These are phyloP conservation scores for Centropristis striata DNA, from an alignment of 2,113 vertebrate species.

Conservation along the genomic window DNA sequence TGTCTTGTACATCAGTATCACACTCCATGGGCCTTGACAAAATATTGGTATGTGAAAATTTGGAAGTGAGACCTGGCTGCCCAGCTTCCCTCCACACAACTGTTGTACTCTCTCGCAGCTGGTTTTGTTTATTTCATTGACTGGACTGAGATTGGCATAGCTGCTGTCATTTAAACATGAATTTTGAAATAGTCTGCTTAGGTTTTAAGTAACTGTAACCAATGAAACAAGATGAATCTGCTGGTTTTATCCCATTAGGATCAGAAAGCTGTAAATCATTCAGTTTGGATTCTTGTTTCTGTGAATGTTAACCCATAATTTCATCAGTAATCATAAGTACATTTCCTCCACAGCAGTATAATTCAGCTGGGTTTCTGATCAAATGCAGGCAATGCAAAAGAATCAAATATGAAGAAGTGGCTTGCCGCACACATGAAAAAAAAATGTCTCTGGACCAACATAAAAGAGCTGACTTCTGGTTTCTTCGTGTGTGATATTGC, in stretches of 20 bases:
- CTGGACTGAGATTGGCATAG: neutral
- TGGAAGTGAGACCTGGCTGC: too few relatives aligned
- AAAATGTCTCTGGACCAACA: slow-evolving; percentile 1
- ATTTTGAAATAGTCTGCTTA: slow-evolving; percentile 2
- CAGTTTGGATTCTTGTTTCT: neutral
- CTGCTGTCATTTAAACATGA: slow-evolving; percentile 2
- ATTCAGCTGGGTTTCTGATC: neutral
- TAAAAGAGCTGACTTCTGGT: slow-evolving; percentile 2
- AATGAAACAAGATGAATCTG: neutral
- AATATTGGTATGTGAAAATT: too few relatives aligned
- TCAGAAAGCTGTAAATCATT: neutral
- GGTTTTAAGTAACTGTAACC: neutral
- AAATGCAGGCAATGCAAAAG: slow-evolving; percentile 1
- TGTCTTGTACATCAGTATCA: too few relatives aligned
- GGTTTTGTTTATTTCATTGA: neutral
- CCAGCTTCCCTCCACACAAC: neutral
- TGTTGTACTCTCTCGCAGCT: neutral
- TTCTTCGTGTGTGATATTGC: slow-evolving; percentile 16
- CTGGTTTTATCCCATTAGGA: neutral
- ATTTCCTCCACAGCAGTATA: neutral
- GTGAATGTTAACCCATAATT: neutral
- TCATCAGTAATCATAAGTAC: slow-evolving; percentile 1
- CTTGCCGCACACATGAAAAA: neutral
- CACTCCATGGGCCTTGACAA: too few relatives aligned
- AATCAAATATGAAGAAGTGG: slow-evolving; percentile 1